phyloP scores from a whole-genome alignment of 2,797 vertebrate species.

The Orestias chungarensis region DNA sequence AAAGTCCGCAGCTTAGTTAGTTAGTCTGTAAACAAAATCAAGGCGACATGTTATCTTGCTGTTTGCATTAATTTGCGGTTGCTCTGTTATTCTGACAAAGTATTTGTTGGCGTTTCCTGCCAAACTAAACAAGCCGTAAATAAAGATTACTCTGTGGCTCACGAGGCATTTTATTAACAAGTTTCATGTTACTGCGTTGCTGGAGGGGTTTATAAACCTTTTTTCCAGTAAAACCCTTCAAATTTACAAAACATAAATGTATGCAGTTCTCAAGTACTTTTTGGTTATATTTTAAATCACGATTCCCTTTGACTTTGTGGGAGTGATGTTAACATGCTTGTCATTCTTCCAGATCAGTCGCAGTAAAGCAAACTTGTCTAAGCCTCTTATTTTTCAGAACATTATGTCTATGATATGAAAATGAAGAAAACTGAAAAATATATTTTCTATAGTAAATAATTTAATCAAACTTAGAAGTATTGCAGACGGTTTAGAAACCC shows the following conservation, averaged over 20 bases:
- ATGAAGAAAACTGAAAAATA: not conserved
- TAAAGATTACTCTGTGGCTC: constrained; percentile 31
- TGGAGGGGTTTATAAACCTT: not conserved
- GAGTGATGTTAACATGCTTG: not conserved
- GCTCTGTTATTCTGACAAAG: constrained; percentile 41
- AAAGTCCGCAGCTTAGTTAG: constrained; percentile 44
- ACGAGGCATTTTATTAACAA: constrained; percentile 26
- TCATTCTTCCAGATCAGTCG: not conserved
- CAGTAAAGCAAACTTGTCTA: not conserved
- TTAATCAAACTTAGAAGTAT: not conserved
- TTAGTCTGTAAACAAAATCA: constrained; percentile 39
- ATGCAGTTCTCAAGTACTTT: not conserved
- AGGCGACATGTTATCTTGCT: constrained; percentile 43
- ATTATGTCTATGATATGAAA: not conserved
- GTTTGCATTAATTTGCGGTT: constrained; percentile 46
- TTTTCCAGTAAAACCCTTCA: not conserved
- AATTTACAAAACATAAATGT: not conserved
- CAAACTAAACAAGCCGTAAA: constrained; percentile 21
- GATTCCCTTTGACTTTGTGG: not conserved
- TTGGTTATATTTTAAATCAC: not conserved
- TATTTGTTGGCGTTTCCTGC: constrained; percentile 18
- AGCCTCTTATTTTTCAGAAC: not conserved
- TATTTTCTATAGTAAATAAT: not conserved
- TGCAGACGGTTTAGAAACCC: constrained; percentile 3
- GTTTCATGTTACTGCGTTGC: constrained; percentile 2